A percentile compares a stretch with the other conserved stretches of the same genome.
phyloP scores from a whole-genome alignment of 2,113 vertebrate genomes.

The Castor canadensis region DNA sequence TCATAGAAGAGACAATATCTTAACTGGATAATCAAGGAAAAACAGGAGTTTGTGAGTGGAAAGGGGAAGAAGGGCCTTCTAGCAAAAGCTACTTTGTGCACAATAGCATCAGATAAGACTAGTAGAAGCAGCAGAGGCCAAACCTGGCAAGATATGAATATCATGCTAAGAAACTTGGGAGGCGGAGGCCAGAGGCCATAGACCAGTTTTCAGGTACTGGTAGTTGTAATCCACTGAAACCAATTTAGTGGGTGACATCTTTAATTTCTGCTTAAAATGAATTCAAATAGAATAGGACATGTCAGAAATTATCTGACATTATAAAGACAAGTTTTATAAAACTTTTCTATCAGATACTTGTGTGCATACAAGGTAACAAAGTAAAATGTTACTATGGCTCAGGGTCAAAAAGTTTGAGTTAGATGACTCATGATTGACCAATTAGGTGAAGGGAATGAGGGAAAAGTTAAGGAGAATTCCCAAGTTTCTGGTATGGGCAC shows the following conservation, averaged over 20 bases:
- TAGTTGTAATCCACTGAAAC: background rate
- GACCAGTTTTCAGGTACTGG: background rate
- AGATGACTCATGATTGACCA: background rate
- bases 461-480: background rate
- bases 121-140: background rate
- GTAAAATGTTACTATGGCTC: constrained; percentile 29
- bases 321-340: constrained; percentile 27
- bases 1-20: background rate
- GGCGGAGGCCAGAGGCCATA: background rate
- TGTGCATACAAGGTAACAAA: background rate
- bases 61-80: background rate
- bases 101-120: background rate
- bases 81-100: background rate
- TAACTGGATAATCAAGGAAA: background rate
- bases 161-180: constrained; percentile 9
- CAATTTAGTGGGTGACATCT: background rate
- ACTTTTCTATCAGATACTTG: background rate
- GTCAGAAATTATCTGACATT: background rate
- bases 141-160: background rate
- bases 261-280: constrained; percentile 33
- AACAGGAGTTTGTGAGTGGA: background rate
- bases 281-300: constrained; percentile 39
- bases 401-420: background rate
- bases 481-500: background rate
- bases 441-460: background rate